These are phyloP conservation scores for Pomatostomus ruficeps DNA, from an alignment of 2,113 vertebrate species.

Conservation along the genomic window DNA sequence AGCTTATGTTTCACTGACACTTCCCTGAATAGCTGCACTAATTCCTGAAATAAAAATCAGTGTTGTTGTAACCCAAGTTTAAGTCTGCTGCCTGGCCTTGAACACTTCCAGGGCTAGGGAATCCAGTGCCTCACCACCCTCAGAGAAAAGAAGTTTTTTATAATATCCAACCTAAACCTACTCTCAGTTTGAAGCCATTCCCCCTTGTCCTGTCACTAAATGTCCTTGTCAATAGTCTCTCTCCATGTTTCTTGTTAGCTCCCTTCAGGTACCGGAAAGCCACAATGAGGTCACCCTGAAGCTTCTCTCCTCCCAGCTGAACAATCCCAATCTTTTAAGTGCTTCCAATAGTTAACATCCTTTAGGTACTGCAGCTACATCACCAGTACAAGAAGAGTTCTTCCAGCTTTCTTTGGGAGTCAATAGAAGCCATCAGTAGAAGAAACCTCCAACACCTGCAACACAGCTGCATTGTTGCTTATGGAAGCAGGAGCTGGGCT, in stretches of 20 bases:
- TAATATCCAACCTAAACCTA: background rate
- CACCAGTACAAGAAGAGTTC: background rate
- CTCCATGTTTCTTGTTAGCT: background rate
- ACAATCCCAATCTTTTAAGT: background rate
- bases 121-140: background rate
- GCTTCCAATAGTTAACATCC: background rate
- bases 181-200: background rate
- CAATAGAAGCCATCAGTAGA: background rate
- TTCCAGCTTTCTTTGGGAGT: background rate
- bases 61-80: background rate
- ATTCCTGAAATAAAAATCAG: background rate
- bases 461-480: conserved; percentile 5
- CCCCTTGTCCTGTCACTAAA: background rate
- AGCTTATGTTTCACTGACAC: background rate
- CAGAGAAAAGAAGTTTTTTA: background rate
- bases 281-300: background rate
- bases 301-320: background rate
- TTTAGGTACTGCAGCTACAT: background rate
- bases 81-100: background rate
- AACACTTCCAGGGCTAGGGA: background rate
- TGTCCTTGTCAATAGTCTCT: background rate
- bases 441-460: conserved; percentile 50
- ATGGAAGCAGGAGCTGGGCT: conserved; percentile 12
- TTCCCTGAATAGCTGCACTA: background rate
- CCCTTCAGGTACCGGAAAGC: background rate